Base-by-base conservation (phyloP, 2,113 vertebrate species). In the Campylorhamphus procurvoides region DNA sequence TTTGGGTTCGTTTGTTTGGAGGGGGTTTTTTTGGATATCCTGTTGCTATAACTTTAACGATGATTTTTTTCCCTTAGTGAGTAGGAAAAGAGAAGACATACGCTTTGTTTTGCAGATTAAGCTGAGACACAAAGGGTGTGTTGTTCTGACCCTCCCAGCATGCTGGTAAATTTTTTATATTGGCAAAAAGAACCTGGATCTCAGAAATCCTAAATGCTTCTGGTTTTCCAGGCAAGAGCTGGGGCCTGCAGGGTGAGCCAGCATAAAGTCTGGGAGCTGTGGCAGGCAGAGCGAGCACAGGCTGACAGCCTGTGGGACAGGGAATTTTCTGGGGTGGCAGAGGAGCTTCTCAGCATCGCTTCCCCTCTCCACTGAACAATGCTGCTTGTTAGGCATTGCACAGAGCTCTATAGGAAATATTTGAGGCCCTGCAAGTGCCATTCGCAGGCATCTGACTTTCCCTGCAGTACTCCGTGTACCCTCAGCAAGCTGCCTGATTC, bases 221-320 rank as follows among this genome's bases (percentile, higher is more conserved):
- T 92, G 52, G 42, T 81, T 96, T 84, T 46, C 52, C 4, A 0
- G 78, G 52, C 50, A 29, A 71, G 73, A 84, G 83, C 71, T 76
- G 58, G 6, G 44, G 58, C 49, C 81, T 78, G 55, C 50, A 20
- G n/a, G 0, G 0, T 25, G 46, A 81, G 44, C 69, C 60, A 84
- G 76, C 46, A 35, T 29, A 37, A 66, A 75, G 72, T 55, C 63
- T 88, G 79, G 33, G 71, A 87, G 40, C 63, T 63, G 42, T 15
- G 28, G 37, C 16, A 0, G 0, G 60, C 77, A 33, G n/a, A 40
- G 55, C 0, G 1, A 89, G 68, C 0, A 0, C 27, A 25, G n/a
- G 11, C 46, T 0, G 3, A 60, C 63, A 90, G 63, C 59, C 55
- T 62, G 31, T 0, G 0, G 63, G 19, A 66, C 20, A 14, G 31